These are phyloP conservation scores for Trichacis sp. DNA, from an alignment of 2,888 invertebrate species.

Conservation along the genomic window DNA sequence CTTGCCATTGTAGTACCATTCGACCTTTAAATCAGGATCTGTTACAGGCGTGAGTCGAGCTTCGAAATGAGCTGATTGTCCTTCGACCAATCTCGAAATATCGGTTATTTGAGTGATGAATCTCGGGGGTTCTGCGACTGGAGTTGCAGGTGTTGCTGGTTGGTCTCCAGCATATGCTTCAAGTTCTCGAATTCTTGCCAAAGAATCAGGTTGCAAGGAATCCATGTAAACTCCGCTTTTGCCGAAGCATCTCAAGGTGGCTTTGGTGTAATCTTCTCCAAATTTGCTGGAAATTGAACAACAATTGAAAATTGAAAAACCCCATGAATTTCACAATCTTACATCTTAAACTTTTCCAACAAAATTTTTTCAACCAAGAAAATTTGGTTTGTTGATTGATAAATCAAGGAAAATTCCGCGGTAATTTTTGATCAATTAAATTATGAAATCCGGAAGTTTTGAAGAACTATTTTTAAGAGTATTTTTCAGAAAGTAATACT, in stretches of 20 bases:
- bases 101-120: conserved; percentile 90
- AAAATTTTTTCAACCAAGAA: too few species aligned
- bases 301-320: too few species aligned
- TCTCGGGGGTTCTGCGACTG: conserved; percentile 86
- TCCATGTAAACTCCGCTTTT: conserved; percentile 89
- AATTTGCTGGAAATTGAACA: too few species aligned
- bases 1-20: conserved; percentile 95
- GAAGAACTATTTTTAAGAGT: too few species aligned
- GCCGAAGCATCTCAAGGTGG: conserved; percentile 86
- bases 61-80: conserved; percentile 94
- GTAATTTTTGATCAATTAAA: too few species aligned
- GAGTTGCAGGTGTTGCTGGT: conserved; percentile 74
- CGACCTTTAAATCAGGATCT: conserved; percentile 93
- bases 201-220: conserved; percentile 89
- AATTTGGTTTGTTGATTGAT: too few species aligned
- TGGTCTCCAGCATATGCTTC: conserved; percentile 79
- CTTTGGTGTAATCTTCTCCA: conserved; percentile 89
- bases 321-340: too few species aligned
- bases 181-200: conserved; percentile 88
- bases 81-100: conserved; percentile 89
- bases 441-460: too few species aligned
- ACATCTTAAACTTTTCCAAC: too few species aligned
- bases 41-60: conserved; percentile 93
- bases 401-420: too few species aligned
- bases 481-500: too few species aligned